Conservation (phyloP, 2,113 vertebrate species). For the Psephotus haematonotus region DNA sequence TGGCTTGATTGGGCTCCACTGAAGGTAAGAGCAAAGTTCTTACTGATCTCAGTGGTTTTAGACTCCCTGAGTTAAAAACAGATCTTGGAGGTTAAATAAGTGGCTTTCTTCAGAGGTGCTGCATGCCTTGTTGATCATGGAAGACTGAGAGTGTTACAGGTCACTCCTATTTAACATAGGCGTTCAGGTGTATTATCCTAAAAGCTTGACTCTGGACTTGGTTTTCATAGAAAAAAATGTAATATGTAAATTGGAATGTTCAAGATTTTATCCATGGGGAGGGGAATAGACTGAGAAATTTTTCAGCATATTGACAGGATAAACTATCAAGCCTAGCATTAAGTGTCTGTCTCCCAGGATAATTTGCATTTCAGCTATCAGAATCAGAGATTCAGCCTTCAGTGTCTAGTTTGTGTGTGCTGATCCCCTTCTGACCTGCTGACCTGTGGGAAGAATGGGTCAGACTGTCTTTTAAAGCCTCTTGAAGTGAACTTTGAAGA, state of each 20-base stretch:
- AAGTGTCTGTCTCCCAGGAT: neutral
- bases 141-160: neutral
- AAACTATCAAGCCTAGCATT: neutral
- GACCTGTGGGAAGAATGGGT: neutral
- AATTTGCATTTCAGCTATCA: neutral
- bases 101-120: neutral
- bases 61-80: neutral
- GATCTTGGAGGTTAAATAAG: neutral
- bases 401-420: neutral
- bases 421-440: neutral
- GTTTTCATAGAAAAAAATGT: neutral
- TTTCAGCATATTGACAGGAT: neutral
- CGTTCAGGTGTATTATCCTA: neutral
- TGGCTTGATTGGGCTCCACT: neutral
- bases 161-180: neutral
- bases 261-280: neutral
- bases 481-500: neutral
- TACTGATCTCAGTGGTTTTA: neutral
- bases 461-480: neutral
- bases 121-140: neutral
- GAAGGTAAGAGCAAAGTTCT: neutral
- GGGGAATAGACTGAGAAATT: neutral
- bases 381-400: neutral
- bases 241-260: fast-evolving
- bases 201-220: neutral